Evolutionary conservation across 2,113 vertebrate genomes (phyloP).

Genomic region (Corythoichthys intestinalis): DNA sequence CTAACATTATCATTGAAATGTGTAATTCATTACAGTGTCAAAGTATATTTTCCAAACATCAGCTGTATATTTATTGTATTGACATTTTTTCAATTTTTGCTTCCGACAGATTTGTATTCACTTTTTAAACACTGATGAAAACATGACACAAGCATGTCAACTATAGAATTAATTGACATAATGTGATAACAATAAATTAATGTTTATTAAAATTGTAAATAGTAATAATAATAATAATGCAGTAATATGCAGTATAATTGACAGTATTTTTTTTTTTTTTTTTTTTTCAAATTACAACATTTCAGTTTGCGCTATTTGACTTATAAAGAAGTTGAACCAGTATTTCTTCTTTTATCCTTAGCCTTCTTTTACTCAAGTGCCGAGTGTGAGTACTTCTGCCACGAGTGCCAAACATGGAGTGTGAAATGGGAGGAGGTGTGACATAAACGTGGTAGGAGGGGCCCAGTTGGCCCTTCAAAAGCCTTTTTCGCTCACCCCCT

Average conservation of each 20-base stretch:
- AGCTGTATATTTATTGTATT: no score
- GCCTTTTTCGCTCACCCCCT: constrained; percentile 13
- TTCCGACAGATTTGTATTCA: no score
- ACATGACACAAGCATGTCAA: no score
- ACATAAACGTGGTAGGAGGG: constrained; percentile 45
- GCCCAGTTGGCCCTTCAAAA: constrained; percentile 53
- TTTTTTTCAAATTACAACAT: background rate
- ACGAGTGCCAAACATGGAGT: background rate
- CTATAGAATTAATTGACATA: no score
- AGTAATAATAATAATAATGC: background rate
- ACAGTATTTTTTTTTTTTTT: background rate
- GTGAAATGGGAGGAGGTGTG: background rate
- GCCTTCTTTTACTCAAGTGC: background rate
- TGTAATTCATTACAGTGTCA: no score
- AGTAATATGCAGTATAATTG: no score
- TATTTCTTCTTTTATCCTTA: background rate
- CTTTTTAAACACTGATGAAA: no score
- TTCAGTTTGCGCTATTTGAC: background rate
- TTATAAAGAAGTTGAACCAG: background rate
- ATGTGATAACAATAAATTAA: no score
- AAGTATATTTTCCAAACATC: no score
- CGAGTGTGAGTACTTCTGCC: background rate
- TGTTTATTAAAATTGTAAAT: no score
- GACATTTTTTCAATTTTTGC: no score
- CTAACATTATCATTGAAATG: no score